Base-by-base conservation (phyloP, 2,888 invertebrate genomes). In the Mythimna albipuncta region DNA sequence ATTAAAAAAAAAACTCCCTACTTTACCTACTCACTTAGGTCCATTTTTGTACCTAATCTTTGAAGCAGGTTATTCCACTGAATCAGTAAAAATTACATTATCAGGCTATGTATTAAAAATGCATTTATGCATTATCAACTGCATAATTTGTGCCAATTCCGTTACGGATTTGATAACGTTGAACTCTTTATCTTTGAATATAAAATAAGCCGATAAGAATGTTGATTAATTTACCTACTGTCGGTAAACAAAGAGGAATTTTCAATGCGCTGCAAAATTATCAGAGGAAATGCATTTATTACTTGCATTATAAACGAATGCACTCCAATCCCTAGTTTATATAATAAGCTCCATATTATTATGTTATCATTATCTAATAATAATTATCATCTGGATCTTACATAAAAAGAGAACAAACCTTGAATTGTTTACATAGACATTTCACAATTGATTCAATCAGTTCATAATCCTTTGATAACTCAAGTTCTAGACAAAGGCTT, bases 401-500 rank as follows among this genome's bases (percentile, higher is more conserved):
- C 59, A 57, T 55, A 62, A 68, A 78, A 68, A 76, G 47, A 58
- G 41, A 67, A 69, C 69, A 58, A 62, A n/a, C 77, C 77, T 77
- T 77, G 66, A 61, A 65, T 52, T 83, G 69, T 79, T 73, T 73
- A 69, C 54, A 32, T 66, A 47, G 47, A 16, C 16, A 77, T 80
- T 77, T 66, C 72, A 77, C 75, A 76, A 83, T 68, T 67, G 59
- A 82, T 58, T 68, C 65, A 82, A 75, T 82, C 59, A 76, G 69
- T 67, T 70, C 59, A 64, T 69, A 50, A 74, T 64, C 71, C 57
- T 54, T 47, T 69, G 75, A 81, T 81, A 83, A 59, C 69, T 77
- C 55, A 77, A 79, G 69, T 79, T 77, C 32, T 64, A 80, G 32
- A 85, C 80, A 78, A 83, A 76, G 75, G 54, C 69, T 47, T 63